phyloP scores from a whole-genome alignment of 2,113 vertebrate species.

The Eurypyga helias region DNA sequence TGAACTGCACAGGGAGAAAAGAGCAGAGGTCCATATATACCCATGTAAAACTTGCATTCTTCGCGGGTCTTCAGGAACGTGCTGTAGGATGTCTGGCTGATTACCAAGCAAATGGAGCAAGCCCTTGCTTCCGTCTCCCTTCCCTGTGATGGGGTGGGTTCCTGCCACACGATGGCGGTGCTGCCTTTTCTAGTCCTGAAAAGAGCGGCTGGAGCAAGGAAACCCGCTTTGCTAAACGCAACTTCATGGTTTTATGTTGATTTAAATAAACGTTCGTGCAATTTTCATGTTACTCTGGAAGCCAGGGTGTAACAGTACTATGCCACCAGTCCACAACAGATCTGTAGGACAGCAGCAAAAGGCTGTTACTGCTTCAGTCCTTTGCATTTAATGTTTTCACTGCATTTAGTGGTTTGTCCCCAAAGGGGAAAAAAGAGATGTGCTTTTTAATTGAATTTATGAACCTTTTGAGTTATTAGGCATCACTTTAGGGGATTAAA shows the following conservation, averaged over 20 bases:
- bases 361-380: not conserved
- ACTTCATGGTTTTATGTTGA: not conserved
- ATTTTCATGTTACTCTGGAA: constrained; percentile 39
- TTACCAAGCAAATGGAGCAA: not conserved
- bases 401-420: not conserved
- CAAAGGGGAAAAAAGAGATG: not conserved
- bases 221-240: not conserved
- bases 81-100: accelerated
- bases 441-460: not conserved
- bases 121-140: not conserved
- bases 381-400: not conserved
- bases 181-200: constrained; percentile 30
- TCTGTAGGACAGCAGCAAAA: not conserved
- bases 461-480: not conserved
- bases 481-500: not conserved
- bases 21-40: accelerated
- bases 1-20: not conserved
- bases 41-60: accelerated
- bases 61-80: accelerated
- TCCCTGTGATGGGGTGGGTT: not conserved
- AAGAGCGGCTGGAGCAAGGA: not conserved
- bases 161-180: constrained; percentile 74
- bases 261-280: not conserved
- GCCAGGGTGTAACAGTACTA: not conserved
- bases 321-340: not conserved